A percentile compares a stretch with the other conserved stretches of the same genome.
phyloP scores from a whole-genome alignment of 2,888 invertebrate genomes.

The Invenusta paracnida region DNA sequence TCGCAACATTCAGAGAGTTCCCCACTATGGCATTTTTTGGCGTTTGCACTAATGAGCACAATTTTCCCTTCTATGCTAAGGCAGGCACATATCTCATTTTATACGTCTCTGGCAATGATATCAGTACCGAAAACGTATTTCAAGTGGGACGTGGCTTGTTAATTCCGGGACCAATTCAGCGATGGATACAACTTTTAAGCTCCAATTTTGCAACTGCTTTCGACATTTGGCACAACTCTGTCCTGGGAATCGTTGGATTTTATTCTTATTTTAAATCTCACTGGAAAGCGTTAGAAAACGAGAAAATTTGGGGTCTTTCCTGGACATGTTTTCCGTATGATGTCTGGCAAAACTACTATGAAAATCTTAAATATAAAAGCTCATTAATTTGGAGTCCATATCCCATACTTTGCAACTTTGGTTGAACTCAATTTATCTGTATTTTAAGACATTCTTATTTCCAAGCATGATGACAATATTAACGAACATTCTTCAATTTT shows the following conservation, averaged over 20 bases:
- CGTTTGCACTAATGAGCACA: neutral
- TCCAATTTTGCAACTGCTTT: neutral
- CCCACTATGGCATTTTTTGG: conserved; percentile 1
- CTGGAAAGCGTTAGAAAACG: neutral
- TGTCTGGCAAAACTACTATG: neutral
- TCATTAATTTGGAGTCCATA: conserved; percentile 22
- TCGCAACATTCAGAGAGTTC: neutral
- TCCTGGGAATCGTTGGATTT: neutral
- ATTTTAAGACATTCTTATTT: too few species aligned
- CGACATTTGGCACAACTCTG: conserved; percentile 12
- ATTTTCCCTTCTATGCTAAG: neutral
- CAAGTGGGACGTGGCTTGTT: neutral
- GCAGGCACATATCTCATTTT: neutral
- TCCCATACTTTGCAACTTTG: neutral
- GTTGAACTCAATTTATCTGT: too few species aligned
- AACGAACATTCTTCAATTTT: too few species aligned
- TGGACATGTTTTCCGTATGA: neutral
- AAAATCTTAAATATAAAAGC: neutral
- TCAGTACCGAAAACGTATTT: neutral
- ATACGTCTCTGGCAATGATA: neutral
- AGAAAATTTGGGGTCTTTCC: neutral
- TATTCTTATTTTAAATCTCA: neutral
- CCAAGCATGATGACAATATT: too few species aligned
- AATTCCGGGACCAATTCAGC: neutral
- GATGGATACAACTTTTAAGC: neutral